Conservation (phyloP, 2,113 vertebrate genomes). For the Tor tambroides region DNA sequence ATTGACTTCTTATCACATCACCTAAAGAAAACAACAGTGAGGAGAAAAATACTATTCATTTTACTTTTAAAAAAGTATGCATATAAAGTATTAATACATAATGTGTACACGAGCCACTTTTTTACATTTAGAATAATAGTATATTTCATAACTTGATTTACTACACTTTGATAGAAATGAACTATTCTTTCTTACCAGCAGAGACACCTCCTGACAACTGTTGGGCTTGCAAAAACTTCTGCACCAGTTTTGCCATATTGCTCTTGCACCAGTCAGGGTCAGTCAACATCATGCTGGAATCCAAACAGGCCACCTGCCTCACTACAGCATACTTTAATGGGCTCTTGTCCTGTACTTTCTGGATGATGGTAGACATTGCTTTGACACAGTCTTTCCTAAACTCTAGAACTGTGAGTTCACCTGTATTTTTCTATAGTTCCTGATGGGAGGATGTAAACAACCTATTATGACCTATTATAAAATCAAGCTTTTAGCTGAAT, state of each 20-base stretch:
- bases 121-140: constrained; percentile 8
- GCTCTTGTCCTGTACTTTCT: constrained; percentile 44
- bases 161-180: constrained; percentile 1
- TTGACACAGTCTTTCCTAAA: constrained; percentile 48
- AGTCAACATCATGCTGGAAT: constrained; percentile 26
- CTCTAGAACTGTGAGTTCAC: constrained; percentile 35
- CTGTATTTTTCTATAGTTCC: constrained; percentile 22
- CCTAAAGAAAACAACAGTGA: neutral
- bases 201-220: constrained; percentile 44
- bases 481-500: constrained; percentile 13
- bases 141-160: constrained; percentile 23
- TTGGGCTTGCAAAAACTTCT: neutral
- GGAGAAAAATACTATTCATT: neutral
- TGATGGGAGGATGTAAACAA: constrained; percentile 2
- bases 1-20: neutral
- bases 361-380: constrained; percentile 36
- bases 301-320: constrained; percentile 49
- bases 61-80: neutral
- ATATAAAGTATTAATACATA: neutral
- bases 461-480: constrained; percentile 29
- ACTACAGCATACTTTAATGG: constrained; percentile 47
- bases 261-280: constrained; percentile 38
- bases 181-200: constrained; percentile 28
- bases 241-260: constrained; percentile 5
- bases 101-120: neutral